Base-by-base conservation (phyloP, 23 tunicate species). In the Trididemnum miniatum region DNA sequence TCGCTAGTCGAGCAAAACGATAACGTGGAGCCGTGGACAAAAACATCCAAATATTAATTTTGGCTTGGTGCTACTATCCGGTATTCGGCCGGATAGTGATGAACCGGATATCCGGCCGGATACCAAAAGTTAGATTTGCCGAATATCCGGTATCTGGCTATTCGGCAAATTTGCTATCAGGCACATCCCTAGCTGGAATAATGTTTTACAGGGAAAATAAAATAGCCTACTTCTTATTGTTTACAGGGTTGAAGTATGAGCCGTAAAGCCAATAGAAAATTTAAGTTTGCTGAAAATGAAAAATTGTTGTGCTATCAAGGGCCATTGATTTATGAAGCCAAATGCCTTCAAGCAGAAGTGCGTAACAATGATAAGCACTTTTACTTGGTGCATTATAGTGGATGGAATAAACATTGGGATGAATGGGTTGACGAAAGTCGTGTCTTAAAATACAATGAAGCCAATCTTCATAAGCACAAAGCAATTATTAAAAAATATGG, bases 331-430 rank as follows among this genome's bases (percentile, higher is more conserved):
- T 93, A 93, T 67, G 98, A 93, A 80, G 98, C 98, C 18, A 93
- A 93, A 93, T 88, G 89, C 40, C 31, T 93, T 25, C 90, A 93
- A 44, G 51, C 81, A 12, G 87, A 88, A 44, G 40, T 59, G 0
- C 65, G 64, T 35, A 80, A 80, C 34, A 65, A 69, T 33, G 83
- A 67, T 24, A 82, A 64, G 51, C 39, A 65, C 22, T 44, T 20
- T 20, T 88, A 84, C 34, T 80, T 89, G 18, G 75, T 93, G n/a
- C 98, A 93, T 65, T 93, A 93, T 65, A 88, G 76, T 74, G 98
- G 98, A 9, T 93, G 98, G 98, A 93, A 88, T 65, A 93, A 93
- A 37, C 85, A 84, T 40, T 88, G 90, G 90, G 98, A 93, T 80
- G 98, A 93, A 88, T 93, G 98, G 98, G 98, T 93, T 0, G 31